Evolutionary conservation across 2,797 vertebrate genomes (phyloP), one percentile per base, ranked within the genome.

Genomic region (Remorina albescens): DNA sequence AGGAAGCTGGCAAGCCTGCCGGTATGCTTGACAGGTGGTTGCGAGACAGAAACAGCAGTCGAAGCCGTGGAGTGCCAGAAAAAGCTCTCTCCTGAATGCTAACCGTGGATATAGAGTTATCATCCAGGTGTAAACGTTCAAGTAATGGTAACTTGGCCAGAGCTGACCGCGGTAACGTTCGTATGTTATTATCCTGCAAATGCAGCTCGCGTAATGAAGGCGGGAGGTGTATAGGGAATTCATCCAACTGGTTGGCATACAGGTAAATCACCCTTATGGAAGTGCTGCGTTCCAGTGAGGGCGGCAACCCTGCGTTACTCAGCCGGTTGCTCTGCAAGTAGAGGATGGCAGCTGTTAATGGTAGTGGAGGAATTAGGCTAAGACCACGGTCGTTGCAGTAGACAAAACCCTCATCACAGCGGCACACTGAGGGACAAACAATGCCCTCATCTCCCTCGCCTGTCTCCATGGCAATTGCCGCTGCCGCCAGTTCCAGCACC

Each of bases 251-350:
- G 28, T 99, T 99, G 77, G 96, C 97, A 2, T 98, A 99, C 32
- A 99, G 95, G 83, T 99, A 99, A 8, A 98, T 94, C 21, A 98
- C 97, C 88, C 94, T 92, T 56, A 99, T 92, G 1, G 91, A 94
- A 55, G 92, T 83, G 60, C 96, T 93, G 23, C 89, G 92, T 44
- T 95, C 96, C 85, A 99, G 82, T 0, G 94, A 96, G 0, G 92
- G 91, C 0, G 97, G 96, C 83, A 99, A 92, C 9, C 98, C 98
- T 0, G 96, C 94, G 0, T 97, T 98, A 51, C 91, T 95, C 86
- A 98, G 96, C 21, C 95, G 96, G 91, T 99, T 99, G 93, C 98
- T 99, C 86, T 99, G 98, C n/a, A 99, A 92, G 94, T 98, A 99
- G 8, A 99, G 96, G 36, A 97, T 97, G 63, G 97, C 97, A 67